These are phyloP conservation scores for Sinhomidia bicolor DNA, from an alignment of 2,888 invertebrate genomes.

Conservation along the genomic window DNA sequence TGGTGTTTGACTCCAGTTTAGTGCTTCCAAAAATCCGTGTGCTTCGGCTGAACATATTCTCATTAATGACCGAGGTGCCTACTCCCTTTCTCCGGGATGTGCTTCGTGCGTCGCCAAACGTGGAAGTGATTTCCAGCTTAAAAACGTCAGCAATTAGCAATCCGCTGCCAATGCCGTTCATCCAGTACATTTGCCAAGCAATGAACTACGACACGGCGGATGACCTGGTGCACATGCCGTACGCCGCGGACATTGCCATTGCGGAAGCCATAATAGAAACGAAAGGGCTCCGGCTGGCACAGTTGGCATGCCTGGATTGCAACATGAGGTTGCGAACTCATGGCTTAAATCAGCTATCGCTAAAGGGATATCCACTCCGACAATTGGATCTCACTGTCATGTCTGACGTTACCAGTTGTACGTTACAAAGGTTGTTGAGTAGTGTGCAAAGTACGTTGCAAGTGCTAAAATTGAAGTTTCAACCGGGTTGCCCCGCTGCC, in stretches of 20 bases:
- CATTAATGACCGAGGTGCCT: slow-evolving; percentile 73
- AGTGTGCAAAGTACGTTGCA: slow-evolving; percentile 64
- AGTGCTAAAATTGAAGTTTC: slow-evolving; percentile 74
- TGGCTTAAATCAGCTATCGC: slow-evolving; percentile 62
- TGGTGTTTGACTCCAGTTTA: slow-evolving; percentile 1
- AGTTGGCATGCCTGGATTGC: slow-evolving; percentile 68
- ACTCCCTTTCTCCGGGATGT: slow-evolving; percentile 75
- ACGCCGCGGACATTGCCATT: slow-evolving; percentile 72
- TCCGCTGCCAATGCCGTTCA: slow-evolving; percentile 76
- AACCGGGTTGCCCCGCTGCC: slow-evolving; percentile 70
- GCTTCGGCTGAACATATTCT: slow-evolving; percentile 75
- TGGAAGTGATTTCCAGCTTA: slow-evolving; percentile 73
- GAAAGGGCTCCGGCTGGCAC: slow-evolving; percentile 66
- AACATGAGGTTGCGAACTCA: slow-evolving; percentile 72
- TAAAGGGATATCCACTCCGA: slow-evolving; percentile 66
- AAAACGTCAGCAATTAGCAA: slow-evolving; percentile 69
- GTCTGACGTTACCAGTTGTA: slow-evolving; percentile 71
- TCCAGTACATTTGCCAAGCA: slow-evolving; percentile 75
- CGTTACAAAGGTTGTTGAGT: slow-evolving; percentile 62
- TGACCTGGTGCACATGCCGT: slow-evolving; percentile 76
- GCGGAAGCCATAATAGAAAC: slow-evolving; percentile 74
- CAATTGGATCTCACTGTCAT: slow-evolving; percentile 74
- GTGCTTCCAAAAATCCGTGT: slow-evolving; percentile 74
- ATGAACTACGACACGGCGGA: slow-evolving; percentile 76
- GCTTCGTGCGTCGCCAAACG: slow-evolving; percentile 72